Percentiles rank a stretch among this genome's conserved stretches.
These are phyloP conservation scores for Salvelinus sp. DNA, from an alignment of 2,113 vertebrate species.

Conservation along the genomic window DNA sequence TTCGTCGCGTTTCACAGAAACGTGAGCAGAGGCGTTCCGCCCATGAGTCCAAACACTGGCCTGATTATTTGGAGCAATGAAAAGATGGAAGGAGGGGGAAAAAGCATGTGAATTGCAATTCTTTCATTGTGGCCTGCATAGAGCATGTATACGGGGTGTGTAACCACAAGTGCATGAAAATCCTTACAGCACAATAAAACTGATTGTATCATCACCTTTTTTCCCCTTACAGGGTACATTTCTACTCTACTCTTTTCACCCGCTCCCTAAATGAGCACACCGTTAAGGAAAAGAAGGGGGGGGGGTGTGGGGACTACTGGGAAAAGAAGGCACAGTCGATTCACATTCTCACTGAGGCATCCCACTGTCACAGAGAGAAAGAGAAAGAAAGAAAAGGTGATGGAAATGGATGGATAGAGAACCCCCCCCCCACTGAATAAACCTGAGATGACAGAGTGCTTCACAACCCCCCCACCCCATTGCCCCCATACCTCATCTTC, in stretches of 20 bases:
- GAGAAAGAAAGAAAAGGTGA: constrained; percentile 56
- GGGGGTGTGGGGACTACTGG: constrained; percentile 45
- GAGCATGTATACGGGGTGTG: constrained; percentile 44
- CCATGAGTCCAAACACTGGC: constrained; percentile 65
- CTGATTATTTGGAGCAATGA: constrained; percentile 74
- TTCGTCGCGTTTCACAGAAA: constrained; percentile 56
- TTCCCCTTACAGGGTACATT: constrained; percentile 74
- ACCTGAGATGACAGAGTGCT: constrained; percentile 50
- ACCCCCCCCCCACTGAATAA: constrained; percentile 55
- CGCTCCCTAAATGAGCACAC: constrained; percentile 59
- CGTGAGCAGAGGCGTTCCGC: constrained; percentile 61
- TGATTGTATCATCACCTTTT: constrained; percentile 76
- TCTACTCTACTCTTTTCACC: constrained; percentile 61
- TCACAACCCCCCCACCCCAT: constrained; percentile 43
- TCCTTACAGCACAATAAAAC: constrained; percentile 78
- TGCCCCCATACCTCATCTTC: constrained; percentile 66
- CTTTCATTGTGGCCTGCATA: constrained; percentile 71
- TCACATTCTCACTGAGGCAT: constrained; percentile 64
- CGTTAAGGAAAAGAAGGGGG: constrained; percentile 17
- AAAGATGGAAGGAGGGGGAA: constrained; percentile 49
- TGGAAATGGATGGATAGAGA: background rate
- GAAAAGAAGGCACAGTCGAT: constrained; percentile 62
- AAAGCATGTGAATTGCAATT: constrained; percentile 70
- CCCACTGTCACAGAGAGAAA: constrained; percentile 42
- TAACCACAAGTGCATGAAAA: constrained; percentile 66